phyloP scores from a whole-genome alignment of 2,113 vertebrate genomes.

The Bolborhynchus lineola region DNA sequence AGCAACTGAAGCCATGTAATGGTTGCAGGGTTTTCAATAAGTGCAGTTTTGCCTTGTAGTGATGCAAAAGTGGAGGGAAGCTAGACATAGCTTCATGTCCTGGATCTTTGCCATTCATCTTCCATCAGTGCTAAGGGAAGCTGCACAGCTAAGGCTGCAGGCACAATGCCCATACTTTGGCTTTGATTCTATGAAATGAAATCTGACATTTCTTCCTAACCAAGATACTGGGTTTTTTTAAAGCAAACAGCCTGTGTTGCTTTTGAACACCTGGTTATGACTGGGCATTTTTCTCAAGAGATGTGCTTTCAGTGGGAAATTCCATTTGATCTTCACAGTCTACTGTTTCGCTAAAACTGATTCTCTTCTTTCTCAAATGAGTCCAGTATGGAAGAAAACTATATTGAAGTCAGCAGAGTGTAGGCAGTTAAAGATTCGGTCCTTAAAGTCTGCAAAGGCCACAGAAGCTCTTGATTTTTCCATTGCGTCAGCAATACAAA shows the following conservation, averaged over 20 bases:
- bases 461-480: neutral
- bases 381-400: neutral
- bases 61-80: neutral
- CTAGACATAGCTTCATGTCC: neutral
- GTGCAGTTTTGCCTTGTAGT: neutral
- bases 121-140: neutral
- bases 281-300: neutral
- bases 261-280: neutral
- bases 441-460: neutral
- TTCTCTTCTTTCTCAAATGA: neutral
- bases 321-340: neutral
- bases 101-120: neutral
- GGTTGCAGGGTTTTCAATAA: neutral
- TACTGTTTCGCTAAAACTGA: neutral
- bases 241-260: neutral
- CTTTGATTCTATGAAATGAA: neutral
- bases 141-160: neutral
- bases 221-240: accelerated
- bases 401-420: neutral
- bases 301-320: neutral
- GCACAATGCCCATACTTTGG: neutral
- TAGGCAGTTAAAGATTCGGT: neutral
- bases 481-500: neutral
- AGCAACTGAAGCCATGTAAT: neutral
- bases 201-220: neutral